Conservation (phyloP, 64 coral and sea anemone species). For the Dendronephthya gigantea region DNA sequence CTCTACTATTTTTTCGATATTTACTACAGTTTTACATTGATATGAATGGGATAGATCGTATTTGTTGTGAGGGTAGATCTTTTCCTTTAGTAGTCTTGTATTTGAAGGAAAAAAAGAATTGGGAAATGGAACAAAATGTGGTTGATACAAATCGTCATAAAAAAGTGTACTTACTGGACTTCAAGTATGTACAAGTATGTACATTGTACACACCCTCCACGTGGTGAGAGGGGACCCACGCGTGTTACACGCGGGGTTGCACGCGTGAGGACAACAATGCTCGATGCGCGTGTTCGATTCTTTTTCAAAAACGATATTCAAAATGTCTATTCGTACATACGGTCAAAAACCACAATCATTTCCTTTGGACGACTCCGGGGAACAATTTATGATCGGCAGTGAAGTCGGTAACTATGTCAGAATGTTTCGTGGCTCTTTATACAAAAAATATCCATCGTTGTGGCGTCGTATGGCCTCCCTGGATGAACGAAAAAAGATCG, state of each 20-base stretch:
- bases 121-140: too few species aligned
- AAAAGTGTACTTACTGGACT: too few species aligned
- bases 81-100: too few species aligned
- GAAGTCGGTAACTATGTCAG: slow-evolving; percentile 93
- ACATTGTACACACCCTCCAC: neutral
- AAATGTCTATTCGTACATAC: slow-evolving; percentile 96
- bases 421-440: slow-evolving; percentile 97
- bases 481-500: slow-evolving; percentile 94
- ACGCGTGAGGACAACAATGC: neutral
- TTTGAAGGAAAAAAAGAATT: too few species aligned
- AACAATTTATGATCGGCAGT: slow-evolving; percentile 89
- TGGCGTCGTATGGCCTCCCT: slow-evolving; percentile 84
- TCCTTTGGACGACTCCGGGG: slow-evolving; percentile 57
- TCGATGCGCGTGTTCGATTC: neutral
- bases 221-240: neutral
- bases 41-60: too few species aligned
- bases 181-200: too few species aligned
- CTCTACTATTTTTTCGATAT: too few species aligned
- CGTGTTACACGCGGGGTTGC: neutral
- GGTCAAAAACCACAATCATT: slow-evolving; percentile 95
- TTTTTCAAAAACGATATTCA: slow-evolving; percentile 8
- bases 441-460: slow-evolving; percentile 94
- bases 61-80: too few species aligned
- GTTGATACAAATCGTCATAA: too few species aligned
- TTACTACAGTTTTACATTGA: too few species aligned